phyloP scores from a whole-genome alignment of 2,888 invertebrate species.

The Drosophila kuntzei region DNA sequence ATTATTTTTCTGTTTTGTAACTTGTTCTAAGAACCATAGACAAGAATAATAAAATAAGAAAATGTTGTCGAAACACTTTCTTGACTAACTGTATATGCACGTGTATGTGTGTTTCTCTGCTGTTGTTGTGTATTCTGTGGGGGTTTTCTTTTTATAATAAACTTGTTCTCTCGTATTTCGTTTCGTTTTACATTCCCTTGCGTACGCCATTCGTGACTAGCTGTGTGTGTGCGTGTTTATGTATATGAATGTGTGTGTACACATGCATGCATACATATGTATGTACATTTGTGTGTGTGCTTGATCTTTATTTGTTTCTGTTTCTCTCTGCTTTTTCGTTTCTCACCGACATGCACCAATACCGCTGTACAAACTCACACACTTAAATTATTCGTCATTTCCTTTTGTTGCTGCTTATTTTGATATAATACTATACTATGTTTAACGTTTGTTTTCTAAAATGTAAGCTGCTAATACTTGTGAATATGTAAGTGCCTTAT shows the following conservation, averaged over 20 bases:
- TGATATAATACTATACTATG: slow-evolving; percentile 2
- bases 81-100: too few relatives aligned
- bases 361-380: slow-evolving; percentile 22
- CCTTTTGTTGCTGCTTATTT: slow-evolving; percentile 18
- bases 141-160: slow-evolving; percentile 42
- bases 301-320: slow-evolving; percentile 49
- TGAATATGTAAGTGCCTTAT: not conserved
- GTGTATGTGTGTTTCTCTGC: slow-evolving; percentile 8
- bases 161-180: slow-evolving; percentile 42
- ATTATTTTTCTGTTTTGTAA: too few relatives aligned
- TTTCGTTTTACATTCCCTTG: slow-evolving; percentile 43
- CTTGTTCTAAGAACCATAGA: too few relatives aligned
- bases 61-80: too few relatives aligned
- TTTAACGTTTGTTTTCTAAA: not conserved
- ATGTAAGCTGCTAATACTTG: not conserved
- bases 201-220: slow-evolving; percentile 38
- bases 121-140: slow-evolving; percentile 28
- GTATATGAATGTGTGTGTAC: too few relatives aligned
- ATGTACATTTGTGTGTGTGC: too few relatives aligned
- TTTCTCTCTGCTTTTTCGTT: slow-evolving; percentile 22
- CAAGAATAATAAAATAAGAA: too few relatives aligned
- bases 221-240: slow-evolving; percentile 8
- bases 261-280: not conserved
- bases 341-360: slow-evolving; percentile 31
- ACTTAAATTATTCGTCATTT: slow-evolving; percentile 23